Conservation (phyloP, 2,888 invertebrate species). For the Phyllotreta cruciferae region DNA sequence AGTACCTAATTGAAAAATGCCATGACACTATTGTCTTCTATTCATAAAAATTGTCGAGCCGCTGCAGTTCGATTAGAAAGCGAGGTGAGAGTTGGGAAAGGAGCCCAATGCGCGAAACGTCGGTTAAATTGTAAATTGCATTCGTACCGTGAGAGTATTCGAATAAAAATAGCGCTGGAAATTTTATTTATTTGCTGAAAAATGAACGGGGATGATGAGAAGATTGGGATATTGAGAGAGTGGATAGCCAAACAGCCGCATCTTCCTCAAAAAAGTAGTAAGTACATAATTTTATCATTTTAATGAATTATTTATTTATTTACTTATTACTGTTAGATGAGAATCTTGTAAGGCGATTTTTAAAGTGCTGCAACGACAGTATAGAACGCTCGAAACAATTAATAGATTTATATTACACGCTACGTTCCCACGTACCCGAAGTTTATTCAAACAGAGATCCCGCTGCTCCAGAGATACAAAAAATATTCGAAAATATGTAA, state of each 20-base stretch:
- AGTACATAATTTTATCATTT: slow-evolving; percentile 46
- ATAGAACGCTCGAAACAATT: slow-evolving; percentile 65
- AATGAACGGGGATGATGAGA: slow-evolving; percentile 45
- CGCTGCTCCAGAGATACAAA: slow-evolving; percentile 62
- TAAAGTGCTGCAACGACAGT: slow-evolving; percentile 65
- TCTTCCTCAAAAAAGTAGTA: slow-evolving; percentile 72
- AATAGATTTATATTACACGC: slow-evolving; percentile 62
- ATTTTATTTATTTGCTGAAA: not conserved
- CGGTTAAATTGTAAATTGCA: not conserved
- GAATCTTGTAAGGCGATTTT: slow-evolving; percentile 62
- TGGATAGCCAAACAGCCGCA: slow-evolving; percentile 72
- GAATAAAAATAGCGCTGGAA: not conserved
- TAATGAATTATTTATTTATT: not conserved
- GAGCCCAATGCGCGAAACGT: slow-evolving; percentile 9
- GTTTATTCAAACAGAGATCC: slow-evolving; percentile 69
- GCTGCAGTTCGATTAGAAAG: not conserved
- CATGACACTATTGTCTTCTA: slow-evolving; percentile 3
- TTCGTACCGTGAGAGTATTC: not conserved
- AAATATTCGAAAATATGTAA: slow-evolving; percentile 66
- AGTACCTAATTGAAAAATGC: too few species aligned
- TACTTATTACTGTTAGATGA: slow-evolving; percentile 7
- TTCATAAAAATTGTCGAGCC: too few species aligned
- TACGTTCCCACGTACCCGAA: slow-evolving; percentile 67
- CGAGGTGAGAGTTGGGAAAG: not conserved
- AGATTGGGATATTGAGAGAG: slow-evolving; percentile 62